phyloP scores from a whole-genome alignment of 1,140 invertebrate species.

The Coptotermes formosanus region DNA sequence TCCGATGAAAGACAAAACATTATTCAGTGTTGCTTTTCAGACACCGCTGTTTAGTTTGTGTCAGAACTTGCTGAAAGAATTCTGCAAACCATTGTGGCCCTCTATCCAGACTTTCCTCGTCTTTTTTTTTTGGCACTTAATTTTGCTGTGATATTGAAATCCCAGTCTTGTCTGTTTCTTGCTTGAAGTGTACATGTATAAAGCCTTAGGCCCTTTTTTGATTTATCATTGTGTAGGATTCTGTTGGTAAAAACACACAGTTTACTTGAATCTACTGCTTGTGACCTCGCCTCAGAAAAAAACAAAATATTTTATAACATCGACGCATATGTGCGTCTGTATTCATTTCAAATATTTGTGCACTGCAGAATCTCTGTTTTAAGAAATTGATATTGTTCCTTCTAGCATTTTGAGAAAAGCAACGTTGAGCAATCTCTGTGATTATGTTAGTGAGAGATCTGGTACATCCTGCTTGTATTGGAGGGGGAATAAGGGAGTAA shows the following conservation, averaged over 20 bases:
- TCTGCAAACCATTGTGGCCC: not conserved
- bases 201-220: not conserved
- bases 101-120: not conserved
- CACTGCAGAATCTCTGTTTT: not conserved
- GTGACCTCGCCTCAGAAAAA: not conserved
- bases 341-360: not conserved
- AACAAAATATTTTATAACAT: not conserved
- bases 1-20: not conserved
- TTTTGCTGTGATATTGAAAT: not conserved
- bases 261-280: not conserved
- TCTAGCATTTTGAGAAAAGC: not conserved
- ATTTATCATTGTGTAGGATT: not conserved
- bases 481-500: too few relatives aligned
- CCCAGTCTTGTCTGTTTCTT: not conserved
- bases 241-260: not conserved
- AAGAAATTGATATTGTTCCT: not conserved
- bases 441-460: not conserved
- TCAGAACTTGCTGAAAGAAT: not conserved
- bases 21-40: not conserved
- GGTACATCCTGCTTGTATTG: not conserved
- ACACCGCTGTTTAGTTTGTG: not conserved
- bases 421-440: not conserved
- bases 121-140: not conserved
- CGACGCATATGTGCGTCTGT: not conserved
- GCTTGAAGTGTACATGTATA: not conserved